Conservation (phyloP, 2,113 vertebrate genomes). For the Aix galericulata region DNA sequence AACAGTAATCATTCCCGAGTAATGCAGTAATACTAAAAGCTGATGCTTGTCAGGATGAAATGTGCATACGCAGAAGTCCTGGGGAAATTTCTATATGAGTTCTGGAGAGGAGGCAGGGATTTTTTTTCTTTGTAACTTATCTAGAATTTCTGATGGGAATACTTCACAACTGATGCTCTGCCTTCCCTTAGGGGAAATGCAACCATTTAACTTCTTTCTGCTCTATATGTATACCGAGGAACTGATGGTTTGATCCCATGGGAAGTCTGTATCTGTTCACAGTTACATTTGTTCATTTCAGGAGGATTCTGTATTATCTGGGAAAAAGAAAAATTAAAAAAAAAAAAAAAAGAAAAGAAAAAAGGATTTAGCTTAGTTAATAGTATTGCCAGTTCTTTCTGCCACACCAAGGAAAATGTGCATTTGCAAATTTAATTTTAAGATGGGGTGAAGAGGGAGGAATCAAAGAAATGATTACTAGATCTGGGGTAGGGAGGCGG, state of each 20-base stretch:
- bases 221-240: neutral
- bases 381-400: neutral
- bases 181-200: constrained; percentile 12
- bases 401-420: neutral
- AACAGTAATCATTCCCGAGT: neutral
- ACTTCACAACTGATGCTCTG: constrained; percentile 1
- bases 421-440: constrained; percentile 4
- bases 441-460: neutral
- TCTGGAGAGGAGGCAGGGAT: neutral
- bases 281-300: neutral
- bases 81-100: neutral
- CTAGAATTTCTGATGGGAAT: constrained; percentile 30
- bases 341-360: neutral
- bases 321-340: neutral
- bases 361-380: neutral
- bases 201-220: constrained; percentile 40
- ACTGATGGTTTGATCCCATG: constrained; percentile 23
- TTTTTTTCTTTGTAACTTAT: neutral
- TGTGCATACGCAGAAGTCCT: neutral
- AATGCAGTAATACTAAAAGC: neutral
- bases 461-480: neutral
- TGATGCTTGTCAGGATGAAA: neutral
- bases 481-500: neutral
- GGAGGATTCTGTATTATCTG: neutral
- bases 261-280: neutral